Base-by-base conservation (phyloP, 2,888 invertebrate genomes). In the Agelastica alni region DNA sequence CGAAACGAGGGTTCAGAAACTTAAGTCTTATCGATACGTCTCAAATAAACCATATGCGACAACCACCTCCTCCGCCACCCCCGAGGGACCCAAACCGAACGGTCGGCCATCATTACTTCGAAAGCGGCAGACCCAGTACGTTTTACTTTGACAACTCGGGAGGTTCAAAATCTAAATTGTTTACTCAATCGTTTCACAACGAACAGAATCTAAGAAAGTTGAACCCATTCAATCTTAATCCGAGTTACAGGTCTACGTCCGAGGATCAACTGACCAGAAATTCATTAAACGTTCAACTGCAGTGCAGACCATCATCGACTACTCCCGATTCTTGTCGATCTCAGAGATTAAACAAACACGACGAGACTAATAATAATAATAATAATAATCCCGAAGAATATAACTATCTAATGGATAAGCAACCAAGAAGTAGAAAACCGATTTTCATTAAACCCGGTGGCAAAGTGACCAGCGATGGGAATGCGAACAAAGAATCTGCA, bases 51-150 rank as follows among this genome's bases (percentile, higher is more conserved):
- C 60, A 56, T 32, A 56, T 55, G 10, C 65, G 66, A 31, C 67
- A 66, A 26, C 70, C 83, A 28, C 91, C 91, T 0, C 91, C 91
- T 0, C 85, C 87, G 2, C 91, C 91, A 18, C 91, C 91, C 0
- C 90, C 91, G n/a, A 79, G 88, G 64, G 89, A 88, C 75, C 89
- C 87, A 66, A 81, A 85, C 54, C 81, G 84, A 73, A 78, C 83
- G 10, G 75, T 81, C 13, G 80, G 80, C 22, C 79, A 79, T 31
- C 62, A 69, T 56, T 68, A 72, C 54, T 63, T 66, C 56, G 69
- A 72, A 63, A 67, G 78, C 70, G 59, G 64, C 66, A 75, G 83
- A 47, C 84, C 83, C 0, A 69, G 53, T 32, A 69, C 82, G 0
- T 82, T 80, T 56, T 81, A 82, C 30, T 82, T 81, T 52, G 83